Base-by-base conservation (phyloP, 2,888 invertebrate genomes). In the Folsomia candida region DNA sequence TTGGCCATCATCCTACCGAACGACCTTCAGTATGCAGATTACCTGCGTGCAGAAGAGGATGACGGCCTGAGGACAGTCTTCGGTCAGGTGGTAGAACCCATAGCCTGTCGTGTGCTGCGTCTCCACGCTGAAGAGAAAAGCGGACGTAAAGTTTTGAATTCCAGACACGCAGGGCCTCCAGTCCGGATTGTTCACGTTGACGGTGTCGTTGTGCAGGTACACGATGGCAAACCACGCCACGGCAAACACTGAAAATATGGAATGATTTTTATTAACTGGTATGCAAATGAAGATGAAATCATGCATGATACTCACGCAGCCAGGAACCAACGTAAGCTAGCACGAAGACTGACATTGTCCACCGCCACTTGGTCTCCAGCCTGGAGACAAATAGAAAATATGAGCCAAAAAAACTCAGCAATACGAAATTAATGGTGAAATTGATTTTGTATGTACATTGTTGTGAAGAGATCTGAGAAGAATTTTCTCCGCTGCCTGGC, bases 281-380 rank as follows among this genome's bases (percentile, higher is more conserved):
- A 26, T 20, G 6, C 28, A 26, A 60, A 4, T 18, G 22, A 22
- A n/a, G 22, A 22, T 6, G 20, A 57, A 9, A 47, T 18, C 9
- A 18, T 9, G 47, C 47, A 11, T 47, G 47, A 25, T 9, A 62
- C 68, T 37, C 72, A 76, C 76, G 2, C 4, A 95, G 83, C 97
- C 97, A 97, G 54, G 93, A 91, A 1, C 90, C 85, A 54, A 92
- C 88, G 82, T 94, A 97, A 61, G 91, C 91, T 74, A 91, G 83
- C 25, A 90, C 89, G 83, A 96, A 95, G 61, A 92, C 89, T 28
- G 94, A 82, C 9, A 97, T 84, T 1, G 95, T 95, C 92, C 93
- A 95, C 58, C 94, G 87, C 97, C 97, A 97, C 83, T 93, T 91
- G 0, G 91, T 88, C 83, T 94, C 96, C 78, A 97, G 93, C 81